Conservation (phyloP, 2,113 vertebrate species). For the Bombycilla garrulus region DNA sequence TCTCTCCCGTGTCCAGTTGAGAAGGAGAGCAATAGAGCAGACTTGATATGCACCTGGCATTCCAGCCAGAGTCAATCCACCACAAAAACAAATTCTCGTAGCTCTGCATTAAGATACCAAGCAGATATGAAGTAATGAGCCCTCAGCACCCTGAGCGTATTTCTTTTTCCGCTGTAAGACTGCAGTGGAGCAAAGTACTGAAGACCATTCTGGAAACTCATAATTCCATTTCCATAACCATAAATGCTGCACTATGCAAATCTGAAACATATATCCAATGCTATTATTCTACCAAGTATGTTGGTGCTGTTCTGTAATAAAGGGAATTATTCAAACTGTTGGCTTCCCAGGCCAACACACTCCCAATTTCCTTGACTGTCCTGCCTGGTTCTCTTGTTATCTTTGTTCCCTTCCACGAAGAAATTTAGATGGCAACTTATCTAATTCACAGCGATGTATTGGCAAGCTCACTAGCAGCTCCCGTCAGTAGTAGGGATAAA, state of each 20-base stretch:
- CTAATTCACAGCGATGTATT: not conserved
- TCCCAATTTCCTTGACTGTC: not conserved
- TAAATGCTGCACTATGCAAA: not conserved
- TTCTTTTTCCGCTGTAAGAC: not conserved
- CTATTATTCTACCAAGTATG: not conserved
- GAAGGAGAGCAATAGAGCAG: not conserved
- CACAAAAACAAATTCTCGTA: not conserved
- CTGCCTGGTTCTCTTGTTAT: not conserved
- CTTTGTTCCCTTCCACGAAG: not conserved
- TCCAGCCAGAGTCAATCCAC: not conserved
- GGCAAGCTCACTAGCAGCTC: not conserved
- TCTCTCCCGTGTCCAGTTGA: not conserved
- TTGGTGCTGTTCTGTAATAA: not conserved
- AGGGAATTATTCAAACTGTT: not conserved
- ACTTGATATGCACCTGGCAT: not conserved
- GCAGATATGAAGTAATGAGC: not conserved
- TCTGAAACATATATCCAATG: not conserved
- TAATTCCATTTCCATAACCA: not conserved
- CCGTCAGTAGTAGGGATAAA: not conserved
- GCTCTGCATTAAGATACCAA: not conserved
- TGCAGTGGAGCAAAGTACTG: not conserved
- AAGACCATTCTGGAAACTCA: not conserved
- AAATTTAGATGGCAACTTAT: not conserved
- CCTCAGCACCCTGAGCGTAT: not conserved
- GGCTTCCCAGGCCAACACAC: not conserved